Base-by-base conservation (phyloP, 2,888 invertebrate genomes). In the Epinotia ramella region DNA sequence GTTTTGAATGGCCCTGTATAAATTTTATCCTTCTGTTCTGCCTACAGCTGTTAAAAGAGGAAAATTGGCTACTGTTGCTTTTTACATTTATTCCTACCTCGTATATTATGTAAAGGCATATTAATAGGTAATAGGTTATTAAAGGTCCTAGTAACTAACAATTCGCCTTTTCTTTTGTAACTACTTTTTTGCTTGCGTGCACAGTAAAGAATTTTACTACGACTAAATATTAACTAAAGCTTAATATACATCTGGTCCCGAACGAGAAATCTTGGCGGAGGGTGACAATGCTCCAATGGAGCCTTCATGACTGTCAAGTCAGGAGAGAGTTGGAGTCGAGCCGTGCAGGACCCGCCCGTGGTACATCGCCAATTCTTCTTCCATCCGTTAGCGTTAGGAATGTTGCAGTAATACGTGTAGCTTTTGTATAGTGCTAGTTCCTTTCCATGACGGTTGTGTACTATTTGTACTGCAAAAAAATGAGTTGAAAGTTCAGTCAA, bases 311-410 rank as follows among this genome's bases (percentile, higher is more conserved):
- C 57, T 1, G 7, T 18, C 11, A 46, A 11, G 44, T 74, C 64
- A 24, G 12, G 60, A 12, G 56, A 60, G 90, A 69, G 57, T 20
- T 73, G 63, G 53, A 68, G 44, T 13, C 73, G 44, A n/a, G 68
- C 73, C 13, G 73, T 33, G 57, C 63, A 68, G 18, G 40, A 28
- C 2, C 53, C 57, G 24, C 63, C 62, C 11, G 53, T 28, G 4
- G 63, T 68, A 28, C 67, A 67, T 0, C 40, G 67, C 66, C 62
- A 67, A 20, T 62, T 62, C 18, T 73, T 60, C 18, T 49, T 73
- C 73, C 68, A 73, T 2, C 28, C 53, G 12, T 7, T 46, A 4
- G 44, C 18, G 5, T 28, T 68, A 2, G 40, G 28, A 24, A 18
- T 5, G 28, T 62, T 62, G 49, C 73, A 71, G 64, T 78, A 78